phyloP scores from a whole-genome alignment of 2,888 invertebrate species.

The Podabrus alpinus region DNA sequence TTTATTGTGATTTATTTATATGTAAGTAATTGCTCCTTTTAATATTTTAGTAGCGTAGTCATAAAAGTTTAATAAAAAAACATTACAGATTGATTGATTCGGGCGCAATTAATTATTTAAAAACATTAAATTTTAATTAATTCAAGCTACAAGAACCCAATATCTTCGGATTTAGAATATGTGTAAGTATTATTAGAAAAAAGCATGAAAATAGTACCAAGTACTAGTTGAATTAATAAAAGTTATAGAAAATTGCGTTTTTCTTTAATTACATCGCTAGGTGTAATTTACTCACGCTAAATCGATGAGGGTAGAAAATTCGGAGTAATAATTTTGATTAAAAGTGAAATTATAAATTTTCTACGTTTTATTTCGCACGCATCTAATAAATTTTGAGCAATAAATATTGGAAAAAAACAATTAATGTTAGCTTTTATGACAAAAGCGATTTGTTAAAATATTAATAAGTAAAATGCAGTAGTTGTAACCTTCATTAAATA shows the following conservation, averaged over 20 bases:
- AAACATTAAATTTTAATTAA: not conserved
- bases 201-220: not conserved
- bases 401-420: not conserved
- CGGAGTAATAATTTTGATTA: not conserved
- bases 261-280: not conserved
- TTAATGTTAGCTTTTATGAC: not conserved
- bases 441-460: not conserved
- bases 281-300: not conserved
- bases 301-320: not conserved
- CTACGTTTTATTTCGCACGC: not conserved
- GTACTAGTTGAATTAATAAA: not conserved
- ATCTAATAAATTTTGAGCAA: not conserved
- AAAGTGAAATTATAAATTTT: not conserved
- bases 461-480: not conserved
- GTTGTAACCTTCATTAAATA: not conserved
- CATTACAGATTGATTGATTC: not conserved
- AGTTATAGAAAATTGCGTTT: not conserved
- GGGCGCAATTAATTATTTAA: not conserved
- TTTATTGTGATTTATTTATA: not conserved
- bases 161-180: not conserved
- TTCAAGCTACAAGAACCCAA: not conserved
- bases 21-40: not conserved
- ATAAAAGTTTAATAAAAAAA: not conserved
- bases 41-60: not conserved
- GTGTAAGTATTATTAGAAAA: too few species aligned